A percentile compares a stretch with the other conserved stretches of the same genome.
phyloP scores from a whole-genome alignment of 2,113 vertebrate species.

The Oenanthe oenanthe region DNA sequence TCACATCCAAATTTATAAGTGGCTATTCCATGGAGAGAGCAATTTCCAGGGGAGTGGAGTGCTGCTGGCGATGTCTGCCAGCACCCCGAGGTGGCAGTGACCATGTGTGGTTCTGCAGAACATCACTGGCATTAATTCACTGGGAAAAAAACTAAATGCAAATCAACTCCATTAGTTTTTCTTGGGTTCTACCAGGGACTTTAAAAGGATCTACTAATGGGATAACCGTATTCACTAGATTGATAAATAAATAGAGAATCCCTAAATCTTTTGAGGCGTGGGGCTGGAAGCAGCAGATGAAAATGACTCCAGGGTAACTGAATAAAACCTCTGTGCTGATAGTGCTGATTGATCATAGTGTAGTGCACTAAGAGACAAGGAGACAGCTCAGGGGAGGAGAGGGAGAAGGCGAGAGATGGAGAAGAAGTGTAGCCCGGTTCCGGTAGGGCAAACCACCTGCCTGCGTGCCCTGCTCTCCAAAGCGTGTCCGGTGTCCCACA shows the following conservation, averaged over 20 bases:
- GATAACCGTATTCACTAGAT: conserved; percentile 61
- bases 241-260: conserved; percentile 71
- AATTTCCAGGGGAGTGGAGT: neutral
- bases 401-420: neutral
- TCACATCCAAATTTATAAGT: fast-evolving
- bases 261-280: neutral
- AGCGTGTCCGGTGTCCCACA: neutral
- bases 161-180: conserved; percentile 62
- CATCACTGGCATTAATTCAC: conserved; percentile 34
- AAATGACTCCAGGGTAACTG: neutral
- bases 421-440: neutral
- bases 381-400: neutral
- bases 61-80: conserved; percentile 35
- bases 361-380: neutral
- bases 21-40: neutral
- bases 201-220: conserved; percentile 64
- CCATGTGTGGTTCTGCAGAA: conserved; percentile 45
- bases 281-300: neutral
- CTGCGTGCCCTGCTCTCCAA: neutral
- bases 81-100: conserved; percentile 13
- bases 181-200: conserved; percentile 53
- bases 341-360: neutral
- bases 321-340: neutral
- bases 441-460: neutral
- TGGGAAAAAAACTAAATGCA: neutral